Evolutionary conservation across 2,113 vertebrate genomes (phyloP), one percentile per base, ranked within the genome.

Genomic region (Heterochromis multidens): DNA sequence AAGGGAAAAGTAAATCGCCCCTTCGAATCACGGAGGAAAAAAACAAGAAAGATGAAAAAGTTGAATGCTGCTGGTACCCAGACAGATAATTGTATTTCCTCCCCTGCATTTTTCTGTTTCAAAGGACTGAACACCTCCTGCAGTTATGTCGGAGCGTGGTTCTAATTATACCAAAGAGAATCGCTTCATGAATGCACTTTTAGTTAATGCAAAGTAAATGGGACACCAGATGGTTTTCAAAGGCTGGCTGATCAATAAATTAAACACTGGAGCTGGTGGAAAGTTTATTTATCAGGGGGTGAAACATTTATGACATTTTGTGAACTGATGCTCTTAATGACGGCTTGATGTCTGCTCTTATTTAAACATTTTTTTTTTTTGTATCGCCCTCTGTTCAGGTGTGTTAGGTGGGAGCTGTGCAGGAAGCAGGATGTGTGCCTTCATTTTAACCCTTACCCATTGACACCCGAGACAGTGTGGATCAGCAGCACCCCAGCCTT

Each of bases 361-460:
- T 70, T 21, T 16, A 11, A 72, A 72, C 65, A 52, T 31, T 80
- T 7, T 29, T 16, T 63, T 12, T 61, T 81, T 7, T 35, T 77
- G 10, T 80, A 8, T 88, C 17, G 74, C 67, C 70, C 78, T 12
- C 37, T 77, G 5, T 87, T 27, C 96, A 99, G 98, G 98, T 99
- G 96, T 99, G 98, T 97, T 99, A 99, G 97, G 95, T 95, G 95
- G 96, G 96, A 92, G 96, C 96, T 89, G 95, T 96, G 97, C 96
- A 87, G 88, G 92, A 94, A 96, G 92, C 92, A 95, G 98, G 97
- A 97, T 95, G 98, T 97, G 98, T 99, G 98, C 98, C 98, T 99
- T 99, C 98, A 99, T 99, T 97, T 98, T 86, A 98, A 96, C 97
- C 96, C 97, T 97, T 95, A 96, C 96, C 97, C 98, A 97, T 98